Evolutionary conservation across 53 echinoderm and acorn worm species (phyloP).

Genomic region (Temnopleurus reevesii): DNA sequence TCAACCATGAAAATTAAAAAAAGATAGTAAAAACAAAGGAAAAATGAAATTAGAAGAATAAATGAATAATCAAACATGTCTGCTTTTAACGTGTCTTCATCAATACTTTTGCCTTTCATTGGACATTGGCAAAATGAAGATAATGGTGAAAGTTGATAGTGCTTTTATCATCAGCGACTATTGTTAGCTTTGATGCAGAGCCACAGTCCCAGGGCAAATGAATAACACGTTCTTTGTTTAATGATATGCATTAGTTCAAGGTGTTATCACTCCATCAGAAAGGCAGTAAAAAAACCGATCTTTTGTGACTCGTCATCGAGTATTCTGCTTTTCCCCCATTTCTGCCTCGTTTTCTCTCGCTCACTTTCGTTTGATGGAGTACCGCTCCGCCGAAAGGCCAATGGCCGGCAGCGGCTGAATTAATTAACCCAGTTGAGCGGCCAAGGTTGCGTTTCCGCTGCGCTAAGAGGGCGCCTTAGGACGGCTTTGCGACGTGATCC

Average conservation of each 20-base stretch:
- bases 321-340: background rate
- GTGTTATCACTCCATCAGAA: background rate
- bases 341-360: background rate
- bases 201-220: too few species aligned
- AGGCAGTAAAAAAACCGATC: background rate
- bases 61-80: too few species aligned
- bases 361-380: background rate
- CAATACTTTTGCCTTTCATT: too few species aligned
- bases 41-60: too few species aligned
- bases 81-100: too few species aligned
- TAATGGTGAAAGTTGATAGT: too few species aligned
- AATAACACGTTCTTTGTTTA: background rate
- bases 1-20: too few species aligned
- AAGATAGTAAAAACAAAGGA: too few species aligned
- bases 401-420: conserved; percentile 37
- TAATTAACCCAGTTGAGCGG: conserved; percentile 46
- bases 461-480: background rate
- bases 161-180: too few species aligned
- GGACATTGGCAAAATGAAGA: too few species aligned
- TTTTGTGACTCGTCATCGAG: background rate
- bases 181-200: too few species aligned
- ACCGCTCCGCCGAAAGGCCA: conserved; percentile 22
- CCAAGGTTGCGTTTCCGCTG: conserved; percentile 28
- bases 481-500: conserved; percentile 38
- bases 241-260: background rate